A percentile compares a stretch with the other conserved stretches of the same genome.
Evolutionary conservation across 2,888 invertebrate species (phyloP).

Genomic region (Phytoseiulus persimilis): DNA sequence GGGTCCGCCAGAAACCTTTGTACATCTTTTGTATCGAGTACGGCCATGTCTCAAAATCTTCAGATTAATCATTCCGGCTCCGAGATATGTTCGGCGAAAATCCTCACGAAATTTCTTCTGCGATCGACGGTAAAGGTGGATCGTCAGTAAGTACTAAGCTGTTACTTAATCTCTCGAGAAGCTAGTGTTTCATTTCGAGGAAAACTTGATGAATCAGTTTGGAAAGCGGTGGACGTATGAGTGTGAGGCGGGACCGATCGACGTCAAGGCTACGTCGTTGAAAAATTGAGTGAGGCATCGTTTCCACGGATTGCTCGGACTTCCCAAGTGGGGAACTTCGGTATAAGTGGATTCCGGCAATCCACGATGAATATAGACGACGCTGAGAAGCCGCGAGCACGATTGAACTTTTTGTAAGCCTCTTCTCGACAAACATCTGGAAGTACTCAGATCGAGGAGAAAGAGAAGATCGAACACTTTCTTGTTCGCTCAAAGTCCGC

Average conservation of each 20-base stretch:
- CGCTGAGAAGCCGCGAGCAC: neutral
- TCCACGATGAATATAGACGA: neutral
- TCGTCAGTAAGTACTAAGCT: neutral
- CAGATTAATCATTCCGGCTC: neutral
- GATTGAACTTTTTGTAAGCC: neutral
- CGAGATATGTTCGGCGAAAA: neutral
- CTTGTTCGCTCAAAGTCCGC: neutral
- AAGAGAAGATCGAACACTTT: neutral
- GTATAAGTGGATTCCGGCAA: neutral
- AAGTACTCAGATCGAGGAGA: neutral
- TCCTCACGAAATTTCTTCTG: neutral
- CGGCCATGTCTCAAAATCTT: neutral
- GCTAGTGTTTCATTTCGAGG: neutral
- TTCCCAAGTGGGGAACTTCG: neutral
- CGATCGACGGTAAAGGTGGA: neutral
- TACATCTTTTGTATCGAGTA: neutral
- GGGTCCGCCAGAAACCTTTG: neutral
- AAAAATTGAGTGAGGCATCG: neutral
- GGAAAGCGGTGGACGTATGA: neutral
- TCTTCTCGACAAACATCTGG: neutral
- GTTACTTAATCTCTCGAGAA: neutral
- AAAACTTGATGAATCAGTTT: neutral
- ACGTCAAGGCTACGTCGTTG: neutral
- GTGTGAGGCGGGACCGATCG: neutral
- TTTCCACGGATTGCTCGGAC: neutral